Evolutionary conservation across 2,888 invertebrate species (phyloP), one percentile per base, ranked within the genome.

Genomic region (Aspidiotus destructor): DNA sequence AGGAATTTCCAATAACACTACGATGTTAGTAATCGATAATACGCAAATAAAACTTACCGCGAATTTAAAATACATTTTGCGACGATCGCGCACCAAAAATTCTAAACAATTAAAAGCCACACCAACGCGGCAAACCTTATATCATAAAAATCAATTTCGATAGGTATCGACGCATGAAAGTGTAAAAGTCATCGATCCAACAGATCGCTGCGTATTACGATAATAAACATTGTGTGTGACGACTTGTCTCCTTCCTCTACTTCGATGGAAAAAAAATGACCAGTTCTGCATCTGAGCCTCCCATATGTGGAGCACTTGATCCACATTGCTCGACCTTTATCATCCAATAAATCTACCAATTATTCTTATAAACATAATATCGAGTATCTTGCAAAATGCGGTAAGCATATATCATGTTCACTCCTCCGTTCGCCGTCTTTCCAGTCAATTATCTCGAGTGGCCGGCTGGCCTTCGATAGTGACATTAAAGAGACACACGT

Each of bases 341-440:
- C 61, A 61, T 61, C 61, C 61, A 16, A 41, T 61, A 61, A 61
- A 61, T 61, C 61, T 61, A 61, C 61, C 61, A 61, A 61, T 61
- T 61, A 61, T 61, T 44, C 44, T 61, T 17, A 42, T 42, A 42
- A 42, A 57, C 10, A 48, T n/a, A 28, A 40, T 58, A 61, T 61
- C 61, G 42, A 61, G 61, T 44, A 61, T 16, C 61, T 61, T 61
- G 61, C 61, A 61, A 61, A 61, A 61, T 42, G 8, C n/a, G 28
- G 28, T 28, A 28, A 28, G 28, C 28, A 28, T 28, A 28, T 28
- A 28, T 28, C 28, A 28, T 28, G 28, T 28, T 28, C 28, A 28
- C 28, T 28, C 28, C 28, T 28, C 28, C 28, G 28, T 28, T 28
- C 44, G 61, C 42, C 7, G 41, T 61, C 11, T 61, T 42, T 61